A percentile compares a stretch with the other conserved stretches of the same genome.
These are phyloP conservation scores for Serilophus lunatus DNA, from an alignment of 2,113 vertebrate species.

Conservation along the genomic window DNA sequence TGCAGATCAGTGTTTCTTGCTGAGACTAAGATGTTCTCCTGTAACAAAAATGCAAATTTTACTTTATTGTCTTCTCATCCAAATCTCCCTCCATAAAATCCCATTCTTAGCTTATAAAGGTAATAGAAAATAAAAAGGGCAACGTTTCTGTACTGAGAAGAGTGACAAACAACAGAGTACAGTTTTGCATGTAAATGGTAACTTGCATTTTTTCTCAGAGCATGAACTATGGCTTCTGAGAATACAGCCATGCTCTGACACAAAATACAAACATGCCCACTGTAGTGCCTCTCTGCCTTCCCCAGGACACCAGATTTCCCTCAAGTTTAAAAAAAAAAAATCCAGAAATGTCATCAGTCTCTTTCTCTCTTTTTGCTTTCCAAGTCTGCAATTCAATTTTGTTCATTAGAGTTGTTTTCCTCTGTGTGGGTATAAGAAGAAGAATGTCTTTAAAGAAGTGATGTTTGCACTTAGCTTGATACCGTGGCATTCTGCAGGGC, in stretches of 20 bases:
- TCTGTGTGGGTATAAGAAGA: background rate
- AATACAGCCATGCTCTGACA: background rate
- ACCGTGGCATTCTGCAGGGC: background rate
- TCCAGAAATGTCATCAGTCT: background rate
- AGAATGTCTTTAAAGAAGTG: background rate
- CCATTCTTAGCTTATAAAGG: background rate
- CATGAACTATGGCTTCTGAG: background rate
- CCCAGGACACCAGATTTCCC: background rate
- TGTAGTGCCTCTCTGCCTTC: background rate
- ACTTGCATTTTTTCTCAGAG: background rate
- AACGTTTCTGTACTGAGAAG: background rate
- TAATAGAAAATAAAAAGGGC: background rate
- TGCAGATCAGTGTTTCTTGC: background rate
- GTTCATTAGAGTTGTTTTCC: background rate
- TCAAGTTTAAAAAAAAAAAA: background rate
- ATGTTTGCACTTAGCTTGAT: background rate
- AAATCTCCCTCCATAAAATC: background rate
- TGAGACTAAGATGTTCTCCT: background rate
- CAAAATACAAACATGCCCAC: background rate
- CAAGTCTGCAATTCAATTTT: background rate
- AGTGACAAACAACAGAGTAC: background rate
- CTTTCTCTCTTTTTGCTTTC: background rate
- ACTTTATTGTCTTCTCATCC: background rate
- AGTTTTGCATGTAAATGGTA: background rate
- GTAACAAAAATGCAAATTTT: background rate